Evolutionary conservation across 2,888 invertebrate species (phyloP).

Genomic region (Acronicta leporina): DNA sequence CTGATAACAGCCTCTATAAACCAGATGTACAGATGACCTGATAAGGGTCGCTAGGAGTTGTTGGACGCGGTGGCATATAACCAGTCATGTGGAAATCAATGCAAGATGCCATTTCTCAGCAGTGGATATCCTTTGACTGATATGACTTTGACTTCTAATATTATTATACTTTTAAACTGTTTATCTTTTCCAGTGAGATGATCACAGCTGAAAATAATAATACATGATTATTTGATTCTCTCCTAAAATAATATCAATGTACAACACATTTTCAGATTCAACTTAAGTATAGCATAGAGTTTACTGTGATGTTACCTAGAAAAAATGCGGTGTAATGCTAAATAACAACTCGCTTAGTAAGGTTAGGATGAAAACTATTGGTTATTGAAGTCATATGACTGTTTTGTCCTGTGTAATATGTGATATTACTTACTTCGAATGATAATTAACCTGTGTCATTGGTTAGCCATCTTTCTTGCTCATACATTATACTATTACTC

Average conservation of each 20-base stretch:
- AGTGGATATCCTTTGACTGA: no score
- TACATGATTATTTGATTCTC: no score
- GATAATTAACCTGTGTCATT: conserved; percentile 12
- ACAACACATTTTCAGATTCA: neutral
- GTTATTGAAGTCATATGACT: conserved; percentile 19
- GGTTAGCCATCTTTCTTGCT: conserved; percentile 5
- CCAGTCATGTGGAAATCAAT: no score
- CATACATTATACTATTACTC: neutral
- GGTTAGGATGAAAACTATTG: conserved; percentile 43
- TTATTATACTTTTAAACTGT: no score
- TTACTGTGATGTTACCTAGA: conserved; percentile 13
- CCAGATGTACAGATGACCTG: no score
- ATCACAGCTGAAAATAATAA: no score
- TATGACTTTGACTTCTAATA: no score
- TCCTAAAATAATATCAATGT: neutral
- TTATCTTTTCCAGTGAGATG: no score
- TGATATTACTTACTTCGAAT: conserved; percentile 12
- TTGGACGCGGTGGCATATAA: no score
- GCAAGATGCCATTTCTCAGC: no score
- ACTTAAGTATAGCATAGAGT: neutral
- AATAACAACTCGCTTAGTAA: conserved; percentile 29
- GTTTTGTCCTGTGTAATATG: conserved; percentile 26
- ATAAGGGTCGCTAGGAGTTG: no score
- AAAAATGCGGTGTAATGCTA: conserved; percentile 47
- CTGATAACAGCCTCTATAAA: no score